These are phyloP conservation scores for Eupithecia vulgata DNA, from an alignment of 2,888 invertebrate species.

Conservation along the genomic window DNA sequence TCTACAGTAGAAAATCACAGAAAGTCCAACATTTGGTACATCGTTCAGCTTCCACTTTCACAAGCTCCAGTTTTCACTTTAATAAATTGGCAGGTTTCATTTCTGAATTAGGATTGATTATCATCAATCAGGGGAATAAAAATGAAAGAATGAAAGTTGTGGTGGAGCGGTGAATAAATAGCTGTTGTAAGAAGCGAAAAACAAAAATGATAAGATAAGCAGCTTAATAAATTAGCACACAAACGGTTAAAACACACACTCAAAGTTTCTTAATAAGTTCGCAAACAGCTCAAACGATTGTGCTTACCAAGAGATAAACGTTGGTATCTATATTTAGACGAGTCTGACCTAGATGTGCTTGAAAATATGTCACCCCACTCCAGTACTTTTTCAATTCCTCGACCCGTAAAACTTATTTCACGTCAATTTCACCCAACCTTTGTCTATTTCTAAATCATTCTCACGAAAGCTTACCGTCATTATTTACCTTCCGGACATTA, in stretches of 20 bases:
- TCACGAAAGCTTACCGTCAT: slow-evolving; percentile 26
- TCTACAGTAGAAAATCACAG: slow-evolving; percentile 46
- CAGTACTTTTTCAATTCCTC: background rate
- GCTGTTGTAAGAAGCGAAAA: background rate
- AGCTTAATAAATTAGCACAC: background rate
- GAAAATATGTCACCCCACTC: slow-evolving; percentile 3
- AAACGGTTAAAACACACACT: too few species aligned
- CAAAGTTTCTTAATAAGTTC: background rate
- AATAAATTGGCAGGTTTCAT: slow-evolving; percentile 31
- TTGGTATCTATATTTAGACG: background rate
- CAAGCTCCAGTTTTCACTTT: slow-evolving; percentile 37
- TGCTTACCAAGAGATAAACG: background rate
- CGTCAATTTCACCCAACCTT: slow-evolving; percentile 47
- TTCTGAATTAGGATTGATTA: background rate
- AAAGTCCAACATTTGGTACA: slow-evolving; percentile 54
- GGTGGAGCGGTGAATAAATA: background rate
- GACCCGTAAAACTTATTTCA: slow-evolving; percentile 24
- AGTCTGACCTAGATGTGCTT: slow-evolving; percentile 9
- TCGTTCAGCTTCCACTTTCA: slow-evolving; percentile 42
- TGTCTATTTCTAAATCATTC: slow-evolving; percentile 27
- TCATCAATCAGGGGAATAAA: too few species aligned
- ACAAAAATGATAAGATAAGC: background rate
- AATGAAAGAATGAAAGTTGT: too few species aligned
- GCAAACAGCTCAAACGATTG: background rate
- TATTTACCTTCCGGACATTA: slow-evolving; percentile 34